A percentile compares a stretch with the other conserved stretches of the same genome.
phyloP scores from a whole-genome alignment of 1,140 invertebrate genomes.

The Campodea augens region DNA sequence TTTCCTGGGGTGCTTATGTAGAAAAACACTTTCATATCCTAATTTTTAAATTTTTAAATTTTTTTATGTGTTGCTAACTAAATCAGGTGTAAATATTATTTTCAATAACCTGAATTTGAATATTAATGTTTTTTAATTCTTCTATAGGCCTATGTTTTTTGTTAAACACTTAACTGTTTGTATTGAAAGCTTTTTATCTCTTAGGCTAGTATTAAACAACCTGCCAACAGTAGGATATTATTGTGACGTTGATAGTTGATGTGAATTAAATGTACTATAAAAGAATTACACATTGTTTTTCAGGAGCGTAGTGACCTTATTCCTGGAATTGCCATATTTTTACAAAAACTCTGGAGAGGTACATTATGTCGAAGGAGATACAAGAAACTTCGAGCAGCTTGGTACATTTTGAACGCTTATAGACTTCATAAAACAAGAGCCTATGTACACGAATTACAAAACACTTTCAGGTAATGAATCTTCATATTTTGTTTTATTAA shows the following conservation, averaged over 20 bases:
- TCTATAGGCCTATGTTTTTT: too few relatives aligned
- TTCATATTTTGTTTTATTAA: too few relatives aligned
- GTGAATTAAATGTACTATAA: too few relatives aligned
- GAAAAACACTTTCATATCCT: background rate
- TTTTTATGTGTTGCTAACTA: too few relatives aligned
- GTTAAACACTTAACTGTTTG: too few relatives aligned
- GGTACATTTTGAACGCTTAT: slow-evolving; percentile 65
- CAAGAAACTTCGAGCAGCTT: slow-evolving; percentile 64
- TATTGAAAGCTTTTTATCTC: too few relatives aligned
- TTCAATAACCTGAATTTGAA: slow-evolving; percentile 1
- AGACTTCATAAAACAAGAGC: slow-evolving; percentile 59
- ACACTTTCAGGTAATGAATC: slow-evolving; percentile 33
- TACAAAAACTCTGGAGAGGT: slow-evolving; percentile 89
- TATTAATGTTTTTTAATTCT: too few relatives aligned
- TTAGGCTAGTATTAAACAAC: too few relatives aligned
- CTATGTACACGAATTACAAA: slow-evolving; percentile 50
- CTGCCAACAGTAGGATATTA: too few relatives aligned
- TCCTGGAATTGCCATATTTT: slow-evolving; percentile 68
- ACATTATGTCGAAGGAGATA: slow-evolving; percentile 55
- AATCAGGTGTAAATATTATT: background rate
- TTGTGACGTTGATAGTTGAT: too few relatives aligned
- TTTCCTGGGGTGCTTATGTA: background rate
- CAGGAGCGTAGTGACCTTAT: slow-evolving; percentile 54
- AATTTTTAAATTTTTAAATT: too few relatives aligned
- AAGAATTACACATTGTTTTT: slow-evolving; percentile 8